These are phyloP conservation scores for Papilio machaon DNA, from an alignment of 1,140 invertebrate species.

Conservation along the genomic window DNA sequence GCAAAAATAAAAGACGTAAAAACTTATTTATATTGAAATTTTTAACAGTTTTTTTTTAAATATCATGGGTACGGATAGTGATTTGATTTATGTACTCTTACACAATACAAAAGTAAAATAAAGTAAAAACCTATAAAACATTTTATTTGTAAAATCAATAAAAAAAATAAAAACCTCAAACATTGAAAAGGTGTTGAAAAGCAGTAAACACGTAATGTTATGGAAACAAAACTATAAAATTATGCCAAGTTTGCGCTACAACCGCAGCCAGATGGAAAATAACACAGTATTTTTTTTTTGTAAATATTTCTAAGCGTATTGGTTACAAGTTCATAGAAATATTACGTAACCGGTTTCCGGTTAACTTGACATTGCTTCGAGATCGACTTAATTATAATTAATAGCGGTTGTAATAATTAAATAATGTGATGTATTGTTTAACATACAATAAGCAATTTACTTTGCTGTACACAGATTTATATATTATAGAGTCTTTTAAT, in stretches of 20 bases:
- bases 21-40: background rate
- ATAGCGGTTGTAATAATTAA: slow-evolving; percentile 3
- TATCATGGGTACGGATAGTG: background rate
- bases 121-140: background rate
- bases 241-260: background rate
- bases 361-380: slow-evolving; percentile 10
- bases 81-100: background rate
- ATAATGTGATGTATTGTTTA: background rate
- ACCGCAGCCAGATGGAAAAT: background rate
- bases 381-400: background rate
- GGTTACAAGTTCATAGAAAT: background rate
- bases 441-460: background rate
- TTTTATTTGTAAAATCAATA: slow-evolving; percentile 1
- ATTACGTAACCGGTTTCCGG: slow-evolving; percentile 12
- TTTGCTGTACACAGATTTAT: background rate
- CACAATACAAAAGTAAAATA: slow-evolving; percentile 4
- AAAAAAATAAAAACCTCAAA: background rate
- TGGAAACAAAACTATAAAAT: slow-evolving; percentile 23
- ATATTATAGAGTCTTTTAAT: background rate
- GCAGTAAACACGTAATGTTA: background rate
- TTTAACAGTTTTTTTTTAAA: background rate
- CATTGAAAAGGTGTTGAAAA: background rate
- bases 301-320: background rate
- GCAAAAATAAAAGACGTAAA: background rate
- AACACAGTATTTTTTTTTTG: slow-evolving; percentile 12